phyloP scores from a whole-genome alignment of 2,113 vertebrate species.

The Miniopterus natalensis region DNA sequence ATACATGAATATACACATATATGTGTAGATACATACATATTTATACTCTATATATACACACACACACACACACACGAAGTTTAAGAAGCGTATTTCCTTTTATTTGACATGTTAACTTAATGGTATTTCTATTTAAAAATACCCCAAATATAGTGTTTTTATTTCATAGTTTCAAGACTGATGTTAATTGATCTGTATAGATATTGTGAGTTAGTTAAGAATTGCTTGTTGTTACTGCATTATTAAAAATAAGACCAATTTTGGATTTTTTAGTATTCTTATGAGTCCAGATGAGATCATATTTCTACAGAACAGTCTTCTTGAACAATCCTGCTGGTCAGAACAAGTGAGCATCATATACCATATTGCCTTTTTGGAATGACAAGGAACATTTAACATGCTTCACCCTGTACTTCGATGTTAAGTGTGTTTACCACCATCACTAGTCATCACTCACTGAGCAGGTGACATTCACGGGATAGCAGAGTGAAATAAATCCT shows the following conservation, averaged over 20 bases:
- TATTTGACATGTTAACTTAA: neutral
- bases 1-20: neutral
- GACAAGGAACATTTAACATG: neutral
- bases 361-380: neutral
- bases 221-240: neutral
- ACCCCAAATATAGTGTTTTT: neutral
- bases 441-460: neutral
- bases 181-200: neutral
- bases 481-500: slow-evolving; percentile 6
- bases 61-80: neutral
- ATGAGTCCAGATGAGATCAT: neutral
- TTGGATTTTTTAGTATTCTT: neutral
- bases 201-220: neutral
- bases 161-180: neutral
- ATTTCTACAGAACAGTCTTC: slow-evolving; percentile 7
- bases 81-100: neutral
- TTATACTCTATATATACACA: neutral
- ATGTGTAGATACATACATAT: neutral
- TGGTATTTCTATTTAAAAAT: neutral
- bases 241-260: neutral
- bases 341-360: neutral
- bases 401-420: neutral
- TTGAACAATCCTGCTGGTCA: neutral
- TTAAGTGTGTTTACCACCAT: neutral
- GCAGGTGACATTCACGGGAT: neutral